Evolutionary conservation across 2,113 vertebrate genomes (phyloP).

Genomic region (Percina caprodes): DNA sequence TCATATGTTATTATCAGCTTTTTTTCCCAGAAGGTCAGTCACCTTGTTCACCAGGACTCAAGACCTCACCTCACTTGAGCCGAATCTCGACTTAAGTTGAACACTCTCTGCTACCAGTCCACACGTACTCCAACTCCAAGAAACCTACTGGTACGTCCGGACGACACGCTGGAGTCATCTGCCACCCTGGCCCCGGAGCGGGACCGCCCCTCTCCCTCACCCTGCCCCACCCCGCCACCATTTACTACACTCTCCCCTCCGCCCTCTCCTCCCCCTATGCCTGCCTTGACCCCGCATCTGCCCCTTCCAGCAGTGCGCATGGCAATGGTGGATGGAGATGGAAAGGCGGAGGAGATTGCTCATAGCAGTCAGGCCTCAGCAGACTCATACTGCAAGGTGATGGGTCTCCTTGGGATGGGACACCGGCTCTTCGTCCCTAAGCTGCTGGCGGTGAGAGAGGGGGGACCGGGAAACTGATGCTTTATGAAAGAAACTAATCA

Average conservation of each 20-base stretch:
- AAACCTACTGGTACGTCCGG: constrained; percentile 33
- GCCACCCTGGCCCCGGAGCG: constrained; percentile 89
- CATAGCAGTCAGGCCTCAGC: constrained; percentile 86
- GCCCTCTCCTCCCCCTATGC: constrained; percentile 53
- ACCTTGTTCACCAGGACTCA: constrained; percentile 2
- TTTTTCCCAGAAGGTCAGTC: not conserved
- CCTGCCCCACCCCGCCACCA: constrained; percentile 79
- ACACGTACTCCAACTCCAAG: not conserved
- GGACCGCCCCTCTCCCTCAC: constrained; percentile 82
- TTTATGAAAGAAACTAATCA: constrained; percentile 3
- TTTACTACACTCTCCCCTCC: constrained; percentile 58
- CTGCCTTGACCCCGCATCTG: constrained; percentile 79
- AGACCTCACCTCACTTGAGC: not conserved
- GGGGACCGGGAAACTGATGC: not conserved
- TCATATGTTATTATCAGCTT: constrained; percentile 5
- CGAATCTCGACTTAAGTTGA: not conserved
- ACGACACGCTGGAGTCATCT: constrained; percentile 80
- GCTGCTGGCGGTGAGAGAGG: constrained; percentile 95
- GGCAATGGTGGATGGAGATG: constrained; percentile 88
- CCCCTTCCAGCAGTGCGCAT: constrained; percentile 84
- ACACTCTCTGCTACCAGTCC: not conserved
- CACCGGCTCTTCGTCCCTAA: constrained; percentile 98
- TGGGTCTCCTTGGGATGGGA: constrained; percentile 98
- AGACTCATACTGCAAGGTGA: constrained; percentile 93
- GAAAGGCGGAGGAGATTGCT: constrained; percentile 85